These are phyloP conservation scores for Omphaloscelis lunosa DNA, from an alignment of 2,888 invertebrate species.

Conservation along the genomic window DNA sequence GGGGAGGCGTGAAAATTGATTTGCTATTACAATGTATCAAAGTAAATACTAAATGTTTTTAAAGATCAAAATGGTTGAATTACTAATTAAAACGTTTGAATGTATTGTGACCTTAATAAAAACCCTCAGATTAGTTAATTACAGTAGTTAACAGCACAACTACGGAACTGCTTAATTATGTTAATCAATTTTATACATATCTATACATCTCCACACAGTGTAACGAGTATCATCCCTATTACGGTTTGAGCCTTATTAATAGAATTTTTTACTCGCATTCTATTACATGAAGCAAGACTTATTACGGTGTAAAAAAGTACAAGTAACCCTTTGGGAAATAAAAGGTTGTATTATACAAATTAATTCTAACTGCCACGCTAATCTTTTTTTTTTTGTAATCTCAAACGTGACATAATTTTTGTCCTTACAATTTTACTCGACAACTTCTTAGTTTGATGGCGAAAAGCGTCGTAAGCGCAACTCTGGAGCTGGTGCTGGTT, in stretches of 20 bases:
- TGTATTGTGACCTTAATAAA: constrained; percentile 7
- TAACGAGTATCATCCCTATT: not conserved
- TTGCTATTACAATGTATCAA: too few species aligned
- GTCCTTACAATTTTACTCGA: too few species aligned
- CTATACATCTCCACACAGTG: not conserved
- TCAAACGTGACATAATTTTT: too few species aligned
- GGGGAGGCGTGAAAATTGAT: too few species aligned
- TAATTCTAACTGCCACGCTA: too few species aligned
- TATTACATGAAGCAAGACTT: constrained; percentile 7
- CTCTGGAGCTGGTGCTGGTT: not conserved
- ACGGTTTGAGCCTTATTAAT: constrained; percentile 27
- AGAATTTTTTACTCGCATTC: constrained; percentile 3
- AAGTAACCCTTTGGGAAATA: not conserved
- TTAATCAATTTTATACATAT: constrained; percentile 2
- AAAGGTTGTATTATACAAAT: not conserved
- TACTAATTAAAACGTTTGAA: constrained; percentile 3
- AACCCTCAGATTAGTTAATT: constrained; percentile 7
- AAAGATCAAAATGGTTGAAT: not conserved
- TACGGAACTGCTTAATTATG: constrained; percentile 28
- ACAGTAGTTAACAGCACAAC: constrained; percentile 22
- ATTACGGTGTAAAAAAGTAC: constrained; percentile 29
- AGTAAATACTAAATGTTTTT: not conserved
- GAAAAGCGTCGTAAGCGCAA: not conserved
- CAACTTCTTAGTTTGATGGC: too few species aligned
- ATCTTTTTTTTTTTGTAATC: too few species aligned